A percentile compares a stretch with the other conserved stretches of the same genome.
phyloP scores from a whole-genome alignment of 2,888 invertebrate species.

The Horisme vitalbata region DNA sequence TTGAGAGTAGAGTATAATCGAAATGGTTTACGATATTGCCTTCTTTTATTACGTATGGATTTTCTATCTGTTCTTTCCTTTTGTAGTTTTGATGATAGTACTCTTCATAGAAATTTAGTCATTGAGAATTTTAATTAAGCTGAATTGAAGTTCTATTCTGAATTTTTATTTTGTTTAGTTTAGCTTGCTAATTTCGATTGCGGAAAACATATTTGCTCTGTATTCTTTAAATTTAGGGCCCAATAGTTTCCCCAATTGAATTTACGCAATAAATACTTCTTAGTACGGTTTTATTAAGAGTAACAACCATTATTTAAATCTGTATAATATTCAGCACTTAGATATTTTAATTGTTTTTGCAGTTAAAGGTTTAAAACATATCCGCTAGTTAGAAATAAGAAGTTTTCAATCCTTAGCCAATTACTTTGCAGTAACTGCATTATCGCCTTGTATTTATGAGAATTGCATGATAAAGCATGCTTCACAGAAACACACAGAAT shows the following conservation, averaged over 20 bases:
- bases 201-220: not conserved
- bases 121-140: not conserved
- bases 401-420: not conserved
- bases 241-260: constrained; percentile 1
- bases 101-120: not conserved
- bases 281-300: not conserved
- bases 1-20: too few relatives aligned
- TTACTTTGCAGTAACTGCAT: constrained; percentile 13
- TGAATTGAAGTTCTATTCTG: not conserved
- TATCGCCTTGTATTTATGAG: constrained; percentile 5
- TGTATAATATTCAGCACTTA: constrained; percentile 13
- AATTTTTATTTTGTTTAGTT: constrained; percentile 5
- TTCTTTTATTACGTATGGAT: not conserved
- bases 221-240: not conserved
- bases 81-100: constrained; percentile 6
- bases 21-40: too few relatives aligned
- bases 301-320: not conserved
- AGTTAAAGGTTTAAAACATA: not conserved
- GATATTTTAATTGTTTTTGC: constrained; percentile 8
- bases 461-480: constrained; percentile 19
- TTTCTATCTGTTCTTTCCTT: not conserved
- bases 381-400: constrained; percentile 8
- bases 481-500: constrained; percentile 13
- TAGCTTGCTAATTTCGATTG: constrained; percentile 7
- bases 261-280: not conserved